phyloP scores from a whole-genome alignment of 2,888 invertebrate species.

The Odontomyia ornata region DNA sequence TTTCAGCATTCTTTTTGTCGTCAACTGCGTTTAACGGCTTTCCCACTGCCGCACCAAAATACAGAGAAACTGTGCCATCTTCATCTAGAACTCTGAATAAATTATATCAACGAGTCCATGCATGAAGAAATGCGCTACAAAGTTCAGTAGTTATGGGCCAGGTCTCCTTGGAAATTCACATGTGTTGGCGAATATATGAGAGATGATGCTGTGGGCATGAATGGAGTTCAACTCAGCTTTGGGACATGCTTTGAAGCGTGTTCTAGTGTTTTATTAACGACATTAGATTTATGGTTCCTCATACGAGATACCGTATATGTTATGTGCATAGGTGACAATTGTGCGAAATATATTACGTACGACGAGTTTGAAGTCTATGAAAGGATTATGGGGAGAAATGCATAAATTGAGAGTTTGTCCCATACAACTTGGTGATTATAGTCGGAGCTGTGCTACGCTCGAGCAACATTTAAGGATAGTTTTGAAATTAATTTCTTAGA shows the following conservation, averaged over 20 bases:
- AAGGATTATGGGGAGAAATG: background rate
- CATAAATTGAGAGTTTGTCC: background rate
- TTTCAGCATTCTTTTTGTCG: background rate
- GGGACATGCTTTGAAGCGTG: background rate
- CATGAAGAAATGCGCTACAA: background rate
- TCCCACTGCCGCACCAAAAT: background rate
- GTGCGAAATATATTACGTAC: background rate
- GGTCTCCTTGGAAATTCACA: background rate
- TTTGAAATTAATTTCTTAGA: no score
- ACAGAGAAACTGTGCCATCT: slow-evolving; percentile 2
- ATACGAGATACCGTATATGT: background rate
- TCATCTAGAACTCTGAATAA: slow-evolving; percentile 21
- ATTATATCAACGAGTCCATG: background rate
- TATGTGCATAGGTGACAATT: background rate
- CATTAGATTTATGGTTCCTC: slow-evolving; percentile 21
- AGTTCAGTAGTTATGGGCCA: background rate
- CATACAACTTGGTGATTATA: background rate
- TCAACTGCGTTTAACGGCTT: background rate
- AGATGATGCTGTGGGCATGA: background rate
- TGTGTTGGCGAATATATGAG: no score
- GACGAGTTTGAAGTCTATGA: background rate
- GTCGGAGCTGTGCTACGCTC: no score
- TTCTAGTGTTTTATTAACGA: slow-evolving; percentile 11
- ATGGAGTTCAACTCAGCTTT: background rate
- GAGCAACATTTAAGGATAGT: background rate